Evolutionary conservation across 1,140 invertebrate genomes (phyloP), one percentile per base, ranked within the genome.

Genomic region (Zaprionus camerounensis): DNA sequence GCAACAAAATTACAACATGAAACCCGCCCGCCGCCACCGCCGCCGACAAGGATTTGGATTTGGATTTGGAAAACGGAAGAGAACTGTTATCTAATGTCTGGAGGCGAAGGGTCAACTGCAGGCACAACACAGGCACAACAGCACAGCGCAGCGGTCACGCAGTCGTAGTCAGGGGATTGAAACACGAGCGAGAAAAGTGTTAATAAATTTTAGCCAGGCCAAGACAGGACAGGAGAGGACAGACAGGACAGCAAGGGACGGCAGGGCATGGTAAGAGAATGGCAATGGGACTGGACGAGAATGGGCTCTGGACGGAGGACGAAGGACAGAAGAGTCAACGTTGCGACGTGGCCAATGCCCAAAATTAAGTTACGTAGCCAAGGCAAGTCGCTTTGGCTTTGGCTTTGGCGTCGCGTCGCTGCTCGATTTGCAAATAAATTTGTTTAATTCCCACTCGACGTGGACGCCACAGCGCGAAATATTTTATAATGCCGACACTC

Each of bases 41-140:
- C 31, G 17, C 12, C 46, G 38, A 49, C 12, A 53, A 24, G 49
- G 38, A 51, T 58, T 77, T 64, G 58, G 63, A 51, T 66, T 46
- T 55, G 41, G 56, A 66, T 51, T 51, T 24, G 20, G 20, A 63
- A 77, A 77, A 68, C 78, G 78, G 75, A 73, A 70, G 75, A 73
- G 74, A 80, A 80, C 77, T 77, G 84, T 88, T 88, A 87, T 87
- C 84, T 87, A 88, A 88, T 88, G 81, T 81, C 84, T 87, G 63
- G 71, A 79, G 84, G 84, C 84, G 63, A 87, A 84, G 84, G 84
- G 84, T 87, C 84, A 87, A 78, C 74, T 77, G 59, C 17, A 51
- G 70, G 44, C 59, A 63, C 57, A 70, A 20, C 57, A 61, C 53
- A 38, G 31, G 31, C 41, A 56, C 22, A 24, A n/a, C 53, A 26